phyloP scores from a whole-genome alignment of 2,113 vertebrate genomes.

The Cynocephalus volans region DNA sequence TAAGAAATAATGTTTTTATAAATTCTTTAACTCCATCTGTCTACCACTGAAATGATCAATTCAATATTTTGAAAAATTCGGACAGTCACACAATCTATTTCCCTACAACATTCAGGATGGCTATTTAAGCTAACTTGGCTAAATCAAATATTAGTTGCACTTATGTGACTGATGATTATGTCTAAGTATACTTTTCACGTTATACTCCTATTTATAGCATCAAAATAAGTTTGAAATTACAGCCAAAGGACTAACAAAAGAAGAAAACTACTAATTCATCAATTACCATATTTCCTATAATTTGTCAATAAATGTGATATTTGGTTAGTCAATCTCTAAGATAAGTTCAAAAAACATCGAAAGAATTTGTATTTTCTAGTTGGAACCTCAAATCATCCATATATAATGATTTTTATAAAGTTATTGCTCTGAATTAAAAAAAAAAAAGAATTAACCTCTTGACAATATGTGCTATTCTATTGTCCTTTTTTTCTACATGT shows the following conservation, averaged over 20 bases:
- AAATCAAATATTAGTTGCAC: not conserved
- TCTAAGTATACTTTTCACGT: not conserved
- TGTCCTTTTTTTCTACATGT: conserved; percentile 34
- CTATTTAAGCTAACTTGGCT: not conserved
- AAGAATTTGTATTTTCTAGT: not conserved
- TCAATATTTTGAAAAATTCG: conserved; percentile 16
- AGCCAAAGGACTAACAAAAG: not conserved
- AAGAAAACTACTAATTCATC: not conserved
- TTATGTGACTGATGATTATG: not conserved
- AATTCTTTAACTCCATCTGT: not conserved
- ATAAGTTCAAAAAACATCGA: not conserved
- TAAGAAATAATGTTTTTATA: conserved; percentile 1
- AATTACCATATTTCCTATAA: not conserved
- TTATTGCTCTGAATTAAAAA: conserved; percentile 55
- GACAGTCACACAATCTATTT: not conserved
- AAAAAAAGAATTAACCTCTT: conserved; percentile 38
- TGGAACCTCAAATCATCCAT: not conserved
- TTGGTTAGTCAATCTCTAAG: not conserved
- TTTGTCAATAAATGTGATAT: conserved; percentile 29
- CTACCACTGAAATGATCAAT: not conserved
- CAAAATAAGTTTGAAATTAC: conserved; percentile 48
- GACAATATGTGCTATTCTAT: not conserved
- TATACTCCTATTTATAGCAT: not conserved
- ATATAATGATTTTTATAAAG: conserved; percentile 39
- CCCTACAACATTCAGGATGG: not conserved